Base-by-base conservation (phyloP, 2,888 invertebrate genomes). In the Ptilodon capucinus region DNA sequence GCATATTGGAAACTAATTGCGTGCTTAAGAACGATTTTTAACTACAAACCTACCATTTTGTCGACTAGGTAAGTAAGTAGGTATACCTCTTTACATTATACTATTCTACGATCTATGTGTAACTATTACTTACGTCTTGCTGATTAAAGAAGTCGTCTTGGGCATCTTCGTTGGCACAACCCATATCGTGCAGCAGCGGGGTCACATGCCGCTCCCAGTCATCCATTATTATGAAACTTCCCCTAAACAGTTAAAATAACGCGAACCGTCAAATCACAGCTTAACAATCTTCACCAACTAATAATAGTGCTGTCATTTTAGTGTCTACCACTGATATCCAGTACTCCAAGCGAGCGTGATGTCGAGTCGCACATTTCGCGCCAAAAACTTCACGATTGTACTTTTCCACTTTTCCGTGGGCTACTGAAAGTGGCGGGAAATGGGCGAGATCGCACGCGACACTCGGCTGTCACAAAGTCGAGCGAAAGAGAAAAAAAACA, bases 181-280 rank as follows among this genome's bases (percentile, higher is more conserved):
- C 92, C 91, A 92, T 92, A 71, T 92, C 92, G 76, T 92, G 92
- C 57, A 92, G 84, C 52, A 92, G 89, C 40, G 92, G 92, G 49
- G 92, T 91, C 56, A 92, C 92, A 73, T 92, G 92, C 64, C 92
- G 88, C 81, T 92, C 92, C 92, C 92, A 93, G 79, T 92, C 92
- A 84, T 92, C 92, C 91, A 91, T 91, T 76, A 77, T 84, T 71
- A 75, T 57, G 46, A 68, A 77, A 76, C 72, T 78, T 69, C 62
- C 65, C 70, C 72, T 71, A 68, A 72, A 69, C 67, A 63, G 70
- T 64, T 67, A 67, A 48, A 59, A 57, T 56, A 73, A 67, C 68
- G 71, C 72, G 71, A 77, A 74, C 69, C 64, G 74, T 73, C 60
- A 72, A 80, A 38, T 73, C 83, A 84, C 85, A 80, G 75, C 74